Evolutionary conservation across 2,888 invertebrate genomes (phyloP), one percentile per base, ranked within the genome.

Genomic region (Pheosia gnoma): DNA sequence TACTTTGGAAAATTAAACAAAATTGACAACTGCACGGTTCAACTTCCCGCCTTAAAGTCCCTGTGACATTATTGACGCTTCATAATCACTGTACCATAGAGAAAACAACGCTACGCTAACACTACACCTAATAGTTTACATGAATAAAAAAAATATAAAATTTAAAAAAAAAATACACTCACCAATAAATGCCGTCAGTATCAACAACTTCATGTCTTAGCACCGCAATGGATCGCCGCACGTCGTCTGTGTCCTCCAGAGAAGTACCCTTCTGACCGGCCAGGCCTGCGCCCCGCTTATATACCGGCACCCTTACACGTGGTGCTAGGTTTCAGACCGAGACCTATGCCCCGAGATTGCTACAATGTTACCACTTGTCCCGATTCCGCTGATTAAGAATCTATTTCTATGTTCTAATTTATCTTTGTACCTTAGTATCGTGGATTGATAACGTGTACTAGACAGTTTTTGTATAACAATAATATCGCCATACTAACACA

Each of bases 171-270:
- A 10, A 9, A 41, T 41, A 4, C 3, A 84, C 92, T 91, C 52
- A 92, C 93, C 93, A 71, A 92, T 81, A 61, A 92, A 68, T 76
- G 90, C 91, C 88, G 91, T 86, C 66, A 93, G 70, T 60, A 90
- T 80, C 72, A 90, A 73, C 69, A 90, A 71, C 84, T 89, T 93
- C 93, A 93, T 93, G 56, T 55, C 69, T 43, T 57, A n/a, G 56
- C 56, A 63, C 65, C 57, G 52, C 62, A 63, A 62, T 80, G 67
- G 72, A 68, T 66, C 59, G 65, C 67, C 60, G 64, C 67, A 63
- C 61, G 74, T 75, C 58, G 74, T 66, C 66, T 62, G 10, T 39
- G 59, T 63, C 59, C 38, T 49, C 59, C 68, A 77, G 87, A 88
- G 88, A 88, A 90, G 86, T 74, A 77, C 67, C 81, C 89, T 90